Evolutionary conservation across 2,797 vertebrate genomes (phyloP).

Genomic region (Tokudaia muenninki): DNA sequence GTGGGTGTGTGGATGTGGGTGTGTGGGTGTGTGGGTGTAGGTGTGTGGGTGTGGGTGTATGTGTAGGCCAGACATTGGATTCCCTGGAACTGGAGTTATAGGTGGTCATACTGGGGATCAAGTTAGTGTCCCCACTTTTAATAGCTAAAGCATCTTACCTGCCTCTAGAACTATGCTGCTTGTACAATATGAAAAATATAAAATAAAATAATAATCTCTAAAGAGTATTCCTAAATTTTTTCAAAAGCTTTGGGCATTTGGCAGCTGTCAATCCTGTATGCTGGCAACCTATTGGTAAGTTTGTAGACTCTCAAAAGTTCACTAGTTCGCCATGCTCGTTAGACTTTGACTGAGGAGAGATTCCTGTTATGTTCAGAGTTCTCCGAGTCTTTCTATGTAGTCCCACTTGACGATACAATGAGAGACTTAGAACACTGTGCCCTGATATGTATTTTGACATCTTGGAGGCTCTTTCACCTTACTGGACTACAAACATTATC

Average conservation of each 20-base stretch:
- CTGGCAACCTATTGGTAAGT: not conserved
- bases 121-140: not conserved
- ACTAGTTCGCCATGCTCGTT: not conserved
- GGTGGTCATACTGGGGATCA: not conserved
- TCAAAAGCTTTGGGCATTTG: not conserved
- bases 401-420: not conserved
- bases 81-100: not conserved
- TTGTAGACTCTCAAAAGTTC: not conserved
- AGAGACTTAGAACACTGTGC: not conserved
- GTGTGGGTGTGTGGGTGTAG: too few species aligned
- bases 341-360: not conserved
- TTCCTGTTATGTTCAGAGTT: not conserved
- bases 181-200: not conserved
- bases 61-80: not conserved
- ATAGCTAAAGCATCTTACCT: not conserved
- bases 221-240: not conserved
- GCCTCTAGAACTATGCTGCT: not conserved
- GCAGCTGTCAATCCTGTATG: not conserved
- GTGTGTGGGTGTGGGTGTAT: not conserved
- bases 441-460: not conserved
- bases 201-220: not conserved
- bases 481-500: not conserved
- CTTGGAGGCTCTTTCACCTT: constrained; percentile 34
- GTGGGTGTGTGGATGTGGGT: too few species aligned
- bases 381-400: not conserved